phyloP scores from a whole-genome alignment of 2,113 vertebrate genomes.

The Ornithorhynchus anatinus region DNA sequence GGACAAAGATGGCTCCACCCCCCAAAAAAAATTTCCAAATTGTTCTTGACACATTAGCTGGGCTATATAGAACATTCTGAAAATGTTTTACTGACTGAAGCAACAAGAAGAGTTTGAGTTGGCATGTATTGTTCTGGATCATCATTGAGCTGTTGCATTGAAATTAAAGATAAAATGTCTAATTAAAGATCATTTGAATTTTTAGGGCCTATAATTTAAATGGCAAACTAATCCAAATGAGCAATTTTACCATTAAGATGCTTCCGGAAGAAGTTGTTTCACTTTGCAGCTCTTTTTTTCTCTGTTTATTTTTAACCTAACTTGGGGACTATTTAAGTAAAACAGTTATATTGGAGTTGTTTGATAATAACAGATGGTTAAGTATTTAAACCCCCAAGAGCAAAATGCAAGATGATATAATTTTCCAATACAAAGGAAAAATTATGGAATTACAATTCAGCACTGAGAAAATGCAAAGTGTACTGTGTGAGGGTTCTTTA shows the following conservation, averaged over 20 bases:
- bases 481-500: neutral
- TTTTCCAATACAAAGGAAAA: conserved; percentile 1
- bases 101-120: conserved; percentile 11
- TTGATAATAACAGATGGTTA: conserved; percentile 41
- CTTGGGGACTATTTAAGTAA: conserved; percentile 17
- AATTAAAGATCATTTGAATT: conserved; percentile 47
- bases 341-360: conserved; percentile 21
- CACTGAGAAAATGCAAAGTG: neutral
- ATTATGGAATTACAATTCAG: neutral
- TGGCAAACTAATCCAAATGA: conserved; percentile 37
- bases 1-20: neutral
- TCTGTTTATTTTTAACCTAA: neutral
- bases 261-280: neutral
- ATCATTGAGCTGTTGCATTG: conserved; percentile 28
- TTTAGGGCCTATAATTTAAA: conserved; percentile 20
- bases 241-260: conserved; percentile 17
- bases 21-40: conserved; percentile 4
- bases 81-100: conserved; percentile 3
- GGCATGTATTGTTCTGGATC: conserved; percentile 30
- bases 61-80: neutral
- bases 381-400: conserved; percentile 14
- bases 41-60: conserved; percentile 27
- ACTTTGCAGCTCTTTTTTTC: neutral
- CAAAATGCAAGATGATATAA: conserved; percentile 16
- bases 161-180: conserved; percentile 24